Evolutionary conservation across 1,140 invertebrate genomes (phyloP).

Genomic region (Drosophila rhopaloa): DNA sequence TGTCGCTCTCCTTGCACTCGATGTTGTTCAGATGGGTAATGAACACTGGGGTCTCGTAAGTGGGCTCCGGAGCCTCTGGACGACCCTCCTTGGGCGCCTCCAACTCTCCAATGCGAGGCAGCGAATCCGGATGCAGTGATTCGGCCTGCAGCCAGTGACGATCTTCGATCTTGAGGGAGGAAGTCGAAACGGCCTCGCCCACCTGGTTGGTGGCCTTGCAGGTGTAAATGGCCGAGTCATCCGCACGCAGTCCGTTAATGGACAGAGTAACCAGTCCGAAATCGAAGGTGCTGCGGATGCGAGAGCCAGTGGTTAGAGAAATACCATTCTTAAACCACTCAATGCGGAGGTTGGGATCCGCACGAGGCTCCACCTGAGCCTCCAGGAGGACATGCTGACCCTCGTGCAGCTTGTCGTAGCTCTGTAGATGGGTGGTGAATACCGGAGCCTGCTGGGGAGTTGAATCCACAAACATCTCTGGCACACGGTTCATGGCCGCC

Average conservation of each 20-base stretch:
- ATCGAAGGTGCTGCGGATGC: constrained; percentile 95
- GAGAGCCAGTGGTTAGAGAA: constrained; percentile 92
- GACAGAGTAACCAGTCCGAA: constrained; percentile 97
- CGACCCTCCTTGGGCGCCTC: constrained; percentile 90
- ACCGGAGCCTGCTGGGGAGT: constrained; percentile 94
- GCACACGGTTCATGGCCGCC: constrained; percentile 94
- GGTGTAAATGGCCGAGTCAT: constrained; percentile 97
- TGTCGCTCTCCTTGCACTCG: constrained; percentile 94
- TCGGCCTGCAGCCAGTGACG: constrained; percentile 94
- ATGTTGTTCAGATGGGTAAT: constrained; percentile 96
- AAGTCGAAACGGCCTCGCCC: constrained; percentile 96
- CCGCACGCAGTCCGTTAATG: constrained; percentile 92
- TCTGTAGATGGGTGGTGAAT: constrained; percentile 95
- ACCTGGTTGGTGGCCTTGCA: constrained; percentile 95
- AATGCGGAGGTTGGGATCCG: constrained; percentile 95
- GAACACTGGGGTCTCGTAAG: constrained; percentile 94
- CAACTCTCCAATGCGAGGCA: constrained; percentile 93
- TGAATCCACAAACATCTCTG: constrained; percentile 92
- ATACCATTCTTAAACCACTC: constrained; percentile 97
- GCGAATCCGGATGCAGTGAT: constrained; percentile 95
- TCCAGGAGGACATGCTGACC: constrained; percentile 96
- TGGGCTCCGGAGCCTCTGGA: constrained; percentile 89
- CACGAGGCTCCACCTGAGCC: constrained; percentile 97
- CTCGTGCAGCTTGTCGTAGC: constrained; percentile 93
- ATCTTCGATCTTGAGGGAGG: constrained; percentile 95